Evolutionary conservation across 1,140 invertebrate genomes (phyloP), one percentile per base, ranked within the genome.

Genomic region (Panagrolaimus sp.): DNA sequence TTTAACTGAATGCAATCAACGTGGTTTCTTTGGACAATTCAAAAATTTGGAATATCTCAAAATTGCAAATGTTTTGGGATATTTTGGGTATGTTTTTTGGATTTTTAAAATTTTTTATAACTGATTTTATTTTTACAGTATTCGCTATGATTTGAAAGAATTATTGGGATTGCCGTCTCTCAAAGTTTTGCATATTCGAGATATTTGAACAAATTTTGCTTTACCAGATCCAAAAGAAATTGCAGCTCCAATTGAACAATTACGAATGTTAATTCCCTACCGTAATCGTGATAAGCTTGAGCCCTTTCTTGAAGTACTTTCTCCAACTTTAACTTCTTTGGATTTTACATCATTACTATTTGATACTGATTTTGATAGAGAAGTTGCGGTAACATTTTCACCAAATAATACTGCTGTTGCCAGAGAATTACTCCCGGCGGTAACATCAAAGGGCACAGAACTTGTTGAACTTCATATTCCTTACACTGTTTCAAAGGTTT

Each of bases 1-100:
- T 52, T 52, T 24, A 24, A 52, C n/a, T 52, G n/a, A 52, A 52
- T 52, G 48, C 48, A 52, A 52, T 14, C 48, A 52, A 52, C 48
- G 26, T 52, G 48, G 48, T 14, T 52, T 52, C 14, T 52, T 52
- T 52, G 9, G n/a, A 10, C 48, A 9, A 21, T 52, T 52, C n/a
- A n/a, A n/a, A 7, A 24, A 52, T 8, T 24, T 52, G 0, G 48
- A 52, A 10, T 15, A 21, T n/a, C 7, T 52, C 9, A 52, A 52
- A 52, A 52, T 52, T 52, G 17, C n/a, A 21, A 52, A 52, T 12
- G 26, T 52, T 14, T 21, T 24, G 1, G 48, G 26, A 21, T 21
- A 52, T 52, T 52, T 52, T 5, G 26, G 48, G 48, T 52, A 8
- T 9, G 48, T 52, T 7, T 9, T n/a, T 9, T 46, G 9, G 9